These are phyloP conservation scores for Aquatica leii DNA, from an alignment of 2,888 invertebrate species.

Conservation along the genomic window DNA sequence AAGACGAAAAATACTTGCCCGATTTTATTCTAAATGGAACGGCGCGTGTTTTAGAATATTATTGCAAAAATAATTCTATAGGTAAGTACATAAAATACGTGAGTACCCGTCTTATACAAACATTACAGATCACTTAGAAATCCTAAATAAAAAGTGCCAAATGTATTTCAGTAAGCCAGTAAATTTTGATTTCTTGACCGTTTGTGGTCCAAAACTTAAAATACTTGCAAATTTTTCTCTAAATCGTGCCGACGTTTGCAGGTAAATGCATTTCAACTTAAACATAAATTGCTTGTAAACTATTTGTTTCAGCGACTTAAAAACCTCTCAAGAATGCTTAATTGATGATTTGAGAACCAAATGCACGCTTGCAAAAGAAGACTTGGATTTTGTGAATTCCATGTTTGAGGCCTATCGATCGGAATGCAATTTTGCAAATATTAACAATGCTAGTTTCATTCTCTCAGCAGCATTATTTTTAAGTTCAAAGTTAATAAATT, in stretches of 20 bases:
- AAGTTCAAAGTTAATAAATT: not conserved
- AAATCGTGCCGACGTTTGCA: not conserved
- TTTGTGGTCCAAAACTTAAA: not conserved
- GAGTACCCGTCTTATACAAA: no score
- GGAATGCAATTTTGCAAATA: not conserved
- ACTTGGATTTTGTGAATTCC: not conserved
- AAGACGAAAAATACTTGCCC: slow-evolving; percentile 10
- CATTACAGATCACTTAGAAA: not conserved
- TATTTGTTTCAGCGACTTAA: not conserved
- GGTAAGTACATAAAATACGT: no score
- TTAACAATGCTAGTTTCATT: not conserved
- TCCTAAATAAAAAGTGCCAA: not conserved
- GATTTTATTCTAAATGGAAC: not conserved
- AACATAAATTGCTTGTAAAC: no score
- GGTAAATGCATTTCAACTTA: slow-evolving; percentile 1
- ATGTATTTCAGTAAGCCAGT: not conserved
- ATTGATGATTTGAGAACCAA: not conserved
- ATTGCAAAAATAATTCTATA: not conserved
- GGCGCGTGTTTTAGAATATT: not conserved
- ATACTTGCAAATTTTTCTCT: not conserved
- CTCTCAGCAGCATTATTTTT: not conserved
- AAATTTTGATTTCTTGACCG: not conserved
- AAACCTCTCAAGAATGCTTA: not conserved
- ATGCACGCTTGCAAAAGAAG: not conserved
- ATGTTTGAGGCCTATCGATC: not conserved